Percentiles rank a stretch among this genome's conserved stretches.
phyloP scores from a whole-genome alignment of 2,888 invertebrate species.

The Cryptocephalus primarius region DNA sequence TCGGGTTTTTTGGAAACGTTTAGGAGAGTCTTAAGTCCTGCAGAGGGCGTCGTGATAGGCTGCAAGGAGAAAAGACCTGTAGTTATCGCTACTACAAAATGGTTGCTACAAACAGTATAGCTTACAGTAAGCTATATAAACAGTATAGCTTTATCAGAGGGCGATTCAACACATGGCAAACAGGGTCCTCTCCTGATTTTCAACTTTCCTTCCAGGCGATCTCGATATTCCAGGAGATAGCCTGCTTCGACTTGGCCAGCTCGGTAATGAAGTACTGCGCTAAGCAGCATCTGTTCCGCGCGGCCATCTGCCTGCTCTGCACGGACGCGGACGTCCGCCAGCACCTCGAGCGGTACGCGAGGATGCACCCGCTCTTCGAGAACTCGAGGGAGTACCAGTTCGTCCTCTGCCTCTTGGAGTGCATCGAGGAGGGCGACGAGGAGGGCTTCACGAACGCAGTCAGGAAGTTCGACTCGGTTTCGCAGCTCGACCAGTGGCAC shows the following conservation, averaged over 20 bases:
- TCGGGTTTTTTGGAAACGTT: no score
- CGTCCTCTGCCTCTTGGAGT: constrained; percentile 66
- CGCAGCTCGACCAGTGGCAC: constrained; percentile 89
- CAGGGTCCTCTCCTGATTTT: no score
- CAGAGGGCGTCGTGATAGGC: no score
- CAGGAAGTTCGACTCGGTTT: constrained; percentile 87
- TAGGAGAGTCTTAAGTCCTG: no score
- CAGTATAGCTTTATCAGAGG: no score
- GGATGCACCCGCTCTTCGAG: constrained; percentile 84
- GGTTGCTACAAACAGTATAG: no score
- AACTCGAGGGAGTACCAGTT: constrained; percentile 90
- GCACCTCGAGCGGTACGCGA: constrained; percentile 80
- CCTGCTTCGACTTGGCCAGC: constrained; percentile 80
- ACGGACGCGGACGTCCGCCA: constrained; percentile 84
- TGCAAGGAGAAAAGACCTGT: no score
- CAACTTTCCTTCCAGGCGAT: constrained; percentile 58
- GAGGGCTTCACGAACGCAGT: constrained; percentile 89
- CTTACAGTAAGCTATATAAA: no score
- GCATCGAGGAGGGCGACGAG: constrained; percentile 82
- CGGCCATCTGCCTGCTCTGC: constrained; percentile 88
- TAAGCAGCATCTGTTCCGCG: constrained; percentile 94
- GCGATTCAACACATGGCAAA: no score
- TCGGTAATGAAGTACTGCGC: constrained; percentile 77
- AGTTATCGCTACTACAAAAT: no score
- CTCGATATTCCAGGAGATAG: constrained; percentile 90